Evolutionary conservation across 2,797 vertebrate species (phyloP), one percentile per base, ranked within the genome.

Genomic region (Macropus fuliginosus): DNA sequence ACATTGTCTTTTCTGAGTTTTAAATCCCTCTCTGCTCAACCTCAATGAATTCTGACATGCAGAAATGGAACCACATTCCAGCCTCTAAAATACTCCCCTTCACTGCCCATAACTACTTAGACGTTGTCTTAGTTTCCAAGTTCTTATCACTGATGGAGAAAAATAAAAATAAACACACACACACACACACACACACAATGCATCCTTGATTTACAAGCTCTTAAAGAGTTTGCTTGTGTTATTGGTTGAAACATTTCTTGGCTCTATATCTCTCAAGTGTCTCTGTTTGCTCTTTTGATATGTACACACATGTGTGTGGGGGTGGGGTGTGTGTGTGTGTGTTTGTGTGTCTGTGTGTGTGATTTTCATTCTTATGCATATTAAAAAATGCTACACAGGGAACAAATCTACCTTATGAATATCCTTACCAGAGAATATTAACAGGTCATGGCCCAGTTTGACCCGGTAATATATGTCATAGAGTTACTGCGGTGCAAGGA

Each of bases 31-130:
- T 89, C 74, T 94, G 91, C 95, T 96, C 94, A 96, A 81, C 92
- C 91, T 94, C 95, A 62, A 94, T 98, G 95, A 97, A 96, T 96
- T 95, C 96, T 98, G 98, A 98, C 96, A 98, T 97, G 94, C 95
- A 97, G 96, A 98, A 97, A 97, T 95, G 92, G 95, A 98, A 95
- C 97, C 97, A 97, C 98, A 97, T 97, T 97, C 96, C 98, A 96
- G 97, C 97, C 97, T 98, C 96, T 92, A 97, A 97, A 97, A 97
- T 93, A 93, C 93, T 96, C 94, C 94, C 62, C 95, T 94, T 97
- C 90, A 96, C 97, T 97, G 95, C 59, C 96, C 90, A 31, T 89
- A 95, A 46, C 46, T 97, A 28, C 91, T 98, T 97, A 97, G 95
- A 97, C 97, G 98, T 94, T 95, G 96, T 98, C 93, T 56, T 93